Evolutionary conservation across 1,140 invertebrate genomes (phyloP).

Genomic region (Drosophila ficusphila): DNA sequence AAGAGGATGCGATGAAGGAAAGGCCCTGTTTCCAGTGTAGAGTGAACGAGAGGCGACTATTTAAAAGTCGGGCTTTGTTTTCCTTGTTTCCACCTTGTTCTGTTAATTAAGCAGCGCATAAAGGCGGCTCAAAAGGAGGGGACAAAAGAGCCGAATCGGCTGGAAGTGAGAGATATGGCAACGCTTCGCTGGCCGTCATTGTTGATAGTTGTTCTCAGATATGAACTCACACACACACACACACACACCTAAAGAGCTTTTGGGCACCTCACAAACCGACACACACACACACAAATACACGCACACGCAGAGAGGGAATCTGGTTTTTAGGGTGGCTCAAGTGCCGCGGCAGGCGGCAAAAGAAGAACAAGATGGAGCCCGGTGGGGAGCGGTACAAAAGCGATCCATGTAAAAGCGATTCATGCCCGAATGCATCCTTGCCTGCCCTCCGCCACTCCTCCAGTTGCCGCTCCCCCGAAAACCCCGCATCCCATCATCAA

Average conservation of each 20-base stretch:
- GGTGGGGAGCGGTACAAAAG: constrained; percentile 56
- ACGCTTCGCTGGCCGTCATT: constrained; percentile 68
- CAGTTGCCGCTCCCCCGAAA: background rate
- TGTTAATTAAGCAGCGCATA: constrained; percentile 28
- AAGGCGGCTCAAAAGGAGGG: constrained; percentile 15
- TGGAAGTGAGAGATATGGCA: constrained; percentile 57
- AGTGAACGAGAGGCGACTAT: background rate
- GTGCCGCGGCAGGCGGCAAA: constrained; percentile 1
- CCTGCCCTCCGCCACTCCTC: background rate
- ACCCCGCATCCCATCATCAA: background rate
- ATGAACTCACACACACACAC: constrained; percentile 18
- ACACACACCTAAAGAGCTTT: constrained; percentile 18
- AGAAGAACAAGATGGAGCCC: background rate
- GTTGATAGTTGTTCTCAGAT: constrained; percentile 59
- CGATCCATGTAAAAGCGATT: constrained; percentile 75
- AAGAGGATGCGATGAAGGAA: too few relatives aligned
- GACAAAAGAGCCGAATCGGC: constrained; percentile 40
- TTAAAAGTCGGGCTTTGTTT: background rate
- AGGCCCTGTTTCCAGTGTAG: too few relatives aligned
- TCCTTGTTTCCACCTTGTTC: background rate
- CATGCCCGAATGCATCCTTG: constrained; percentile 70
- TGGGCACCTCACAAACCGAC: constrained; percentile 20
- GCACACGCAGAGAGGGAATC: background rate
- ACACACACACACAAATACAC: constrained; percentile 8
- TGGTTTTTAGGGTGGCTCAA: constrained; percentile 9